Evolutionary conservation across 2,888 invertebrate genomes (phyloP), one percentile per base, ranked within the genome.

Genomic region (Mythimna impura): DNA sequence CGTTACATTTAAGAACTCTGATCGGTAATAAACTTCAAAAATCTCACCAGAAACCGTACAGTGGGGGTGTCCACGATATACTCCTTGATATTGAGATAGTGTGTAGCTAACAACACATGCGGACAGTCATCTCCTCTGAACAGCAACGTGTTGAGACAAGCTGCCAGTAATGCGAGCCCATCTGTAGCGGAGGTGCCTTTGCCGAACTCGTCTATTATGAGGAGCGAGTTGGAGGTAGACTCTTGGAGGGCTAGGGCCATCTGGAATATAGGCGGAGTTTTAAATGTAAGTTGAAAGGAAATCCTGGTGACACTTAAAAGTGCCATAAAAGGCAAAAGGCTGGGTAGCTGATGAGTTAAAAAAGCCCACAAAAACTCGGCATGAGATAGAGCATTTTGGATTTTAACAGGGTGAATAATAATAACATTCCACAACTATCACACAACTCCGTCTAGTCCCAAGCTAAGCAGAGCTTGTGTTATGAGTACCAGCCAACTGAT

Each of bases 61-160:
- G 95, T 88, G 0, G 96, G 93, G 10, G 96, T 95, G 54, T 96
- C 90, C 0, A 97, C 96, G 10, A 98, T 92, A 69, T 97, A 95
- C 66, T 97, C 93, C 54, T 96, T 91, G 50, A 98, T 93, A 61
- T 97, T 96, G 84, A 98, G 97, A 88, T 98, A 98, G 92, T 99
- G 99, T 0, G 99, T 98, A 0, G 98, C 97, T 7, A 98, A 95
- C 66, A 98, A 93, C 2, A 98, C 94, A 88, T 98, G 98, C 0
- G 99, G 99, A 87, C 98, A 98, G 4, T 90, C 82, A 0, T 89
- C 87, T 0, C 90, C 96, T 71, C 96, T 93, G 67, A 96, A 94
- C 62, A 98, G 91, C 93, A 98, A 80, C 85, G 97, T 95, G 83
- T 97, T 97, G 64, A 99, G 91, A 55, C 97, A 97, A 0, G 98